These are phyloP conservation scores for Drosophila mulleri DNA, from an alignment of 2,888 invertebrate genomes.

Conservation along the genomic window DNA sequence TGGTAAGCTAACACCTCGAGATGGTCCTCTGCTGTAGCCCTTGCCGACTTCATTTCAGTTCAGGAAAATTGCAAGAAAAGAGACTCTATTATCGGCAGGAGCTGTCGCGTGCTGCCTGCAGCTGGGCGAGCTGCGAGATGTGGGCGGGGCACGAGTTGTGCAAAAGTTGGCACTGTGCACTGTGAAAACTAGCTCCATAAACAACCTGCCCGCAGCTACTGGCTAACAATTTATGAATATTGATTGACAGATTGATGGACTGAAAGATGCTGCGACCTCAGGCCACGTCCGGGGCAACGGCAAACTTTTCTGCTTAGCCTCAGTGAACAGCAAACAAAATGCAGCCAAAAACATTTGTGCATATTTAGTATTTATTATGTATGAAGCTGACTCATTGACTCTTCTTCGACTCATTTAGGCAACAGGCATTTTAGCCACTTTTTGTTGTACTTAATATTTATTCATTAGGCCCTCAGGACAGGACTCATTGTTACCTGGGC, in stretches of 20 bases:
- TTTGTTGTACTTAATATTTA: slow-evolving; percentile 28
- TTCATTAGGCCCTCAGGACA: slow-evolving; percentile 35
- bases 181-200: not conserved
- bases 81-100: slow-evolving; percentile 33
- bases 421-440: slow-evolving; percentile 2
- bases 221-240: slow-evolving; percentile 50
- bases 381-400: slow-evolving; percentile 5
- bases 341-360: slow-evolving; percentile 36
- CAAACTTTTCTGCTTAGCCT: slow-evolving; percentile 30
- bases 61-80: slow-evolving; percentile 29
- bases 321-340: slow-evolving; percentile 14
- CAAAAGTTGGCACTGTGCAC: slow-evolving; percentile 5
- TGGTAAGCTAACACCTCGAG: slow-evolving; percentile 35
- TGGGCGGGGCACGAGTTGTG: slow-evolving; percentile 26
- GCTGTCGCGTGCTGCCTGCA: slow-evolving; percentile 1
- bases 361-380: slow-evolving; percentile 38
- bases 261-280: not conserved
- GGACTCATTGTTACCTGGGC: slow-evolving; percentile 20
- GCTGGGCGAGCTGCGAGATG: not conserved
- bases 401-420: slow-evolving; percentile 9
- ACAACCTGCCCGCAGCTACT: slow-evolving; percentile 10
- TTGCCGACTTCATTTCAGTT: slow-evolving; percentile 7
- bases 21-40: not conserved
- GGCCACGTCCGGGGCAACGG: slow-evolving; percentile 1
- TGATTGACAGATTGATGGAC: slow-evolving; percentile 37